Base-by-base conservation (phyloP, 2,113 vertebrate genomes). In the Dipodomys stephensi region DNA sequence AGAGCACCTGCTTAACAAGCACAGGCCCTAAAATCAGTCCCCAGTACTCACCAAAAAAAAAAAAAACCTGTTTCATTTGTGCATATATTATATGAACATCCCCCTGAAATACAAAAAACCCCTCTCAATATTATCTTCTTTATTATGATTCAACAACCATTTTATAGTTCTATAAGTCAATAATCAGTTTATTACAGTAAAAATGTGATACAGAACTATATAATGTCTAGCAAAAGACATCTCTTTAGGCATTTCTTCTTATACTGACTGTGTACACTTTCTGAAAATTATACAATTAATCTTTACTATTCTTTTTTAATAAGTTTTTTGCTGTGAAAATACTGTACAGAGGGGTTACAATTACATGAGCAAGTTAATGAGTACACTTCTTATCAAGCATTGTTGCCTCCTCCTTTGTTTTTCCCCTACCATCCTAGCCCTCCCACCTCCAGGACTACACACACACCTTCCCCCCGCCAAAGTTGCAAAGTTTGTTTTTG, bases 101-200 rank as follows among this genome's bases (percentile, higher is more conserved):
- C 28, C 53, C 32, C 46, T 35, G 53, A 57, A 57, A 57, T 57
- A 16, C 74, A 35, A 30, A 35, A 25, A 74, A 96, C 15, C 11
- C 35, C 39, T 46, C 13, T 57, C 46, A 53, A 80, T 71, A 83
- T 68, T 80, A 79, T 22, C 73, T 60, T 78, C 16, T 87, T 62
- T 67, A 49, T 71, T n/a, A 44, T 87, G 67, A 83, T 46, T 87
- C 85, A 88, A 35, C n/a, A 93, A 94, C 30, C 28, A 77, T 85
- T 84, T 84, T 11, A 44, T 18, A 44, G 4, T 71, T 86, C 90
- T 71, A 87, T n/a, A 76, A 79, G 62, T 80, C 18, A 79, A 30
- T 87, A 83, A 27, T 79, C 69, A 87, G 30, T 92, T 83, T 49
- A 83, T 16, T 87, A 74, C 62, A 23, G 4, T 64, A 74, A 90